Base-by-base conservation (phyloP, 2,888 invertebrate genomes). In the Sceliomorpha sp. region DNA sequence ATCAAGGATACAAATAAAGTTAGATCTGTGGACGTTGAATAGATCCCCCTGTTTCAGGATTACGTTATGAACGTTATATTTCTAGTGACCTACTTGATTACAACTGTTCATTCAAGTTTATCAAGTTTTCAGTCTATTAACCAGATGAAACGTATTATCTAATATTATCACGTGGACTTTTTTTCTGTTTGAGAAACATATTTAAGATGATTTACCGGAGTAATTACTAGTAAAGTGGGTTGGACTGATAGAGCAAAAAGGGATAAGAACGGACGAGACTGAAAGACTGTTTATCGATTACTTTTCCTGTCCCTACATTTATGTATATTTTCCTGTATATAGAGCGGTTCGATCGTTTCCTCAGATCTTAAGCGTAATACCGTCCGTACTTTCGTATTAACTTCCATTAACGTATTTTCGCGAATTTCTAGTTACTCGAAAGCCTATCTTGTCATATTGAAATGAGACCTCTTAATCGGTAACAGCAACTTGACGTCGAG, bases 41-140 rank as follows among this genome's bases (percentile, higher is more conserved):
- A 26, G 15, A 5, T 9, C n/a, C 5, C 32, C 12, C 17, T 17
- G n/a, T n/a, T 20, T 24, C 20, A 20, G 12, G 31, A 12, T 37
- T 56, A 34, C 36, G 29, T 36, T 29, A 45, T 14, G 37, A 36
- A 56, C 36, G 10, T 44, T 12, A 17, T 20, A 31, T 36, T 37
- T 45, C 20, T 31, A 37, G 26, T 17, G 53, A 32, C 62, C 62
- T 31, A 63, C 36, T 63, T 40, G 6, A 32, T 20, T 29, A 17
- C 47, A 63, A 63, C 63, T 55, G 63, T 63, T 63, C 9, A 50
- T 50, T 50, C 64, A 17, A 42, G 64, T 64, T 64, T 48, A 32
- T 50, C 50, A 45, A 44, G 40, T 53, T 63, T 47, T 47, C 53
- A 53, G 32, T 63, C 53, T 39, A 55, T 40, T 63, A 47, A 47